Conservation (phyloP, 2,113 vertebrate genomes). For the Larimichthys polyactis region DNA sequence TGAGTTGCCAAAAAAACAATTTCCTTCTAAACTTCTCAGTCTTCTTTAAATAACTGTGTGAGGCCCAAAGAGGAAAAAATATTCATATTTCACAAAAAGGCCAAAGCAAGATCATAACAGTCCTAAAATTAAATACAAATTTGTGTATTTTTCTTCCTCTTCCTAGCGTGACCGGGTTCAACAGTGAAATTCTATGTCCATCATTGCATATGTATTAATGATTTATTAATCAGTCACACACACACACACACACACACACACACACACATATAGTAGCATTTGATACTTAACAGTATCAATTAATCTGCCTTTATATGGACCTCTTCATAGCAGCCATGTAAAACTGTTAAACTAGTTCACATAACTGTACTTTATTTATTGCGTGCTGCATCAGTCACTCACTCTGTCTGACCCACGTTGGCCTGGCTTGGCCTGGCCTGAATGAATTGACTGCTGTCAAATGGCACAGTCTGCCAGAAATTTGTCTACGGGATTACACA, state of each 20-base stretch:
- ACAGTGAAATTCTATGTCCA: no score
- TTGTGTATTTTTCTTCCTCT: no score
- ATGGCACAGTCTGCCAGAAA: constrained; percentile 44
- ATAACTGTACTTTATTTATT: not conserved
- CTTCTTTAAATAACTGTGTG: not conserved
- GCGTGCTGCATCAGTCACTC: not conserved
- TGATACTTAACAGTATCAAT: no score
- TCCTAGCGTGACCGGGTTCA: no score
- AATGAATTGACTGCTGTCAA: constrained; percentile 35
- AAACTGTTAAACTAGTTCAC: no score
- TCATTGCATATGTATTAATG: no score
- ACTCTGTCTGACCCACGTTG: constrained; percentile 5
- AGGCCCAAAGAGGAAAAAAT: not conserved
- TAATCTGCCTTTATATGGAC: not conserved
- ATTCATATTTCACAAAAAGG: not conserved
- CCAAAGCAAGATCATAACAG: no score
- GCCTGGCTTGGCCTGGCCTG: not conserved
- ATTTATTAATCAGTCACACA: not conserved
- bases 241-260: no score
- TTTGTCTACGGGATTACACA: constrained; percentile 73
- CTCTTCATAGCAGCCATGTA: not conserved
- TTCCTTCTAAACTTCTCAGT: not conserved
- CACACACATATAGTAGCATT: not conserved
- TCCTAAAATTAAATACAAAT: no score
- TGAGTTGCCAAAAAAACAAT: not conserved